Conservation (phyloP, 2,113 vertebrate genomes). For the Cathartes aura region DNA sequence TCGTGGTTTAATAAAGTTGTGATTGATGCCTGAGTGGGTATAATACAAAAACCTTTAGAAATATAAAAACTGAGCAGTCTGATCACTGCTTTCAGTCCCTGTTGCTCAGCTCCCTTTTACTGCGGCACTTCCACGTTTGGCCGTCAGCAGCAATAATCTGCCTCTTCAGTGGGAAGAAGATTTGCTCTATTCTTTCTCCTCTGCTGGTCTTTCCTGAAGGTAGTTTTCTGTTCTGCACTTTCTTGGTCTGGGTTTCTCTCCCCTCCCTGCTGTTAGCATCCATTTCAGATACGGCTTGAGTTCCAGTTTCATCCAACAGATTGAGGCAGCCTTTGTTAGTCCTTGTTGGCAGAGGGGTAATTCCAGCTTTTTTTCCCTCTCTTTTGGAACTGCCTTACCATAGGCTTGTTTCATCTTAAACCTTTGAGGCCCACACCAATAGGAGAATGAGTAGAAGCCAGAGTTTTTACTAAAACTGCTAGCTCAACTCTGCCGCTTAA, state of each 20-base stretch:
- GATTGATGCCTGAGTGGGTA: constrained; percentile 46
- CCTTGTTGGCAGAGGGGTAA: neutral
- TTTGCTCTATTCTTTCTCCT: neutral
- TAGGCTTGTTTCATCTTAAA: neutral
- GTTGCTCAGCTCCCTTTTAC: neutral
- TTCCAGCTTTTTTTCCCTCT: neutral
- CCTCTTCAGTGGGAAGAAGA: neutral
- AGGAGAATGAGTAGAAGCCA: neutral
- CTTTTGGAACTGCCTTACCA: neutral
- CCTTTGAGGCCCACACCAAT: neutral
- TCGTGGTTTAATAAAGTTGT: constrained; percentile 46
- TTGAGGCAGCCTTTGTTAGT: neutral
- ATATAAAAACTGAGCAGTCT: neutral
- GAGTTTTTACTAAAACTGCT: neutral
- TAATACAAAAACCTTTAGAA: constrained; percentile 16
- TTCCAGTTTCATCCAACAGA: neutral
- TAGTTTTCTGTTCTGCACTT: neutral
- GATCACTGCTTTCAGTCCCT: neutral
- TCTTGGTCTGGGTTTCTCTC: neutral
- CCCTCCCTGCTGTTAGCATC: neutral
- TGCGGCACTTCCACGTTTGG: neutral
- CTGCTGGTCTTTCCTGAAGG: neutral
- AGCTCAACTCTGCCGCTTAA: neutral
- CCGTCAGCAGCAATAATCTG: neutral
- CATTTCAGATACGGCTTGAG: neutral